Percentiles rank a stretch among this genome's conserved stretches.
Conservation (phyloP, 64 coral and sea anemone species). For the Anthopleura sola region DNA sequence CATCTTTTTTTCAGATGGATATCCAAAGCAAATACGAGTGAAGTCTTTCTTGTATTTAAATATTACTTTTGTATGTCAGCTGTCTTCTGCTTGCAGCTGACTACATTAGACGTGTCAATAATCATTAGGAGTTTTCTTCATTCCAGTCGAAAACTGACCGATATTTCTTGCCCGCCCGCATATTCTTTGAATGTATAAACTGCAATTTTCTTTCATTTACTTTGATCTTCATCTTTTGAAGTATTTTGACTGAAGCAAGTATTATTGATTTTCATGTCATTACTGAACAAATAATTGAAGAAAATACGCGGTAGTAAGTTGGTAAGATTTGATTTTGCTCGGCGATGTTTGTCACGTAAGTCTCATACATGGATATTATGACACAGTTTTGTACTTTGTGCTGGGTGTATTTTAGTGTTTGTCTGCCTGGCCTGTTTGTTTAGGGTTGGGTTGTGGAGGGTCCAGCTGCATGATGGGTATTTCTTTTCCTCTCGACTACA, state of each 20-base stretch:
- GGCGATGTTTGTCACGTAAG: too few relatives aligned
- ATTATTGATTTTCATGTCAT: background rate
- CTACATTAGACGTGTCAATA: background rate
- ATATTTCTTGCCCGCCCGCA: background rate
- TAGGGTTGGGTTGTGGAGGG: too few relatives aligned
- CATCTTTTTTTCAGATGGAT: background rate
- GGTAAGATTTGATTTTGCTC: too few relatives aligned
- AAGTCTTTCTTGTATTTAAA: slow-evolving; percentile 8
- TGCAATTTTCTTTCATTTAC: background rate
- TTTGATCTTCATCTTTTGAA: background rate
- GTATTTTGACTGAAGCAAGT: background rate
- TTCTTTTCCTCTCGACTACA: too few relatives aligned
- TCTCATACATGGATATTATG: too few relatives aligned
- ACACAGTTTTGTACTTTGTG: too few relatives aligned
- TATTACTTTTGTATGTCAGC: background rate
- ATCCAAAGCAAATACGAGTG: slow-evolving; percentile 5
- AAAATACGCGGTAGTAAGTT: too few relatives aligned
- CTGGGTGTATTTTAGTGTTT: too few relatives aligned
- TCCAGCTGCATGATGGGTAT: too few relatives aligned
- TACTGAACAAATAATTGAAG: background rate
- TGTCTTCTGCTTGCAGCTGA: background rate
- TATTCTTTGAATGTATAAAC: background rate
- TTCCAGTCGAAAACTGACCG: background rate
- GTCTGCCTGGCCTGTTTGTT: too few relatives aligned
- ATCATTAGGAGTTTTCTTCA: background rate